Conservation (phyloP, 2,888 invertebrate genomes). For the Pristionchus arcanus region DNA sequence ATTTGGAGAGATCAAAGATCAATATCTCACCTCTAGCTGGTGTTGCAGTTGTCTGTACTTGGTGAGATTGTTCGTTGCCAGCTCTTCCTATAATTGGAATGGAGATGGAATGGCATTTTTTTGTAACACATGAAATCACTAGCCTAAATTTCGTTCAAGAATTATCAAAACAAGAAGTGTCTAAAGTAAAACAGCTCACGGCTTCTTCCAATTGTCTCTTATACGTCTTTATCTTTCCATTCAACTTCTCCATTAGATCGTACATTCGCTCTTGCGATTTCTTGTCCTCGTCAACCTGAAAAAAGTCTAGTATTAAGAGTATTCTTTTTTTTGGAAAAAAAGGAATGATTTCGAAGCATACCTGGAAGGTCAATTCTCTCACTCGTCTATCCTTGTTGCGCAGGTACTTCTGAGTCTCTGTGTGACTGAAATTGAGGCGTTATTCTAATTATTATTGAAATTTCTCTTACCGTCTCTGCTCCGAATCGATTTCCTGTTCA, state of each 20-base stretch:
- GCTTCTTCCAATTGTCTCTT: slow-evolving; percentile 83
- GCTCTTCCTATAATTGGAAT: slow-evolving; percentile 79
- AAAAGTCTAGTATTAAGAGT: background rate
- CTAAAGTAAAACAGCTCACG: slow-evolving; percentile 78
- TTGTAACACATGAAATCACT: background rate
- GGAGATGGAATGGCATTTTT: background rate
- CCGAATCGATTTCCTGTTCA: slow-evolving; percentile 72
- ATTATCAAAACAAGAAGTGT: no score
- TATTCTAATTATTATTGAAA: background rate
- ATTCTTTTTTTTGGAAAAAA: no score
- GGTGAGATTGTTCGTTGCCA: slow-evolving; percentile 82
- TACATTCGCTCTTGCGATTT: slow-evolving; percentile 99
- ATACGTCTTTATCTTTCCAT: slow-evolving; percentile 85
- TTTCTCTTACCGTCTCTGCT: slow-evolving; percentile 60
- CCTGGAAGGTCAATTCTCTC: slow-evolving; percentile 81
- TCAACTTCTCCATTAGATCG: slow-evolving; percentile 98
- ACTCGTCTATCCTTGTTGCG: slow-evolving; percentile 82
- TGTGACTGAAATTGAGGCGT: slow-evolving; percentile 79
- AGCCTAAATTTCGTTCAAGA: no score
- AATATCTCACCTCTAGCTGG: slow-evolving; percentile 79
- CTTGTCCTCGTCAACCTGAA: slow-evolving; percentile 94
- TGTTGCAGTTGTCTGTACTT: slow-evolving; percentile 82
- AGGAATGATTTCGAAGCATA: slow-evolving; percentile 63
- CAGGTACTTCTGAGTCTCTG: slow-evolving; percentile 82
- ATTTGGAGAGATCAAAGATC: background rate